Conservation (phyloP, 2,113 vertebrate genomes). For the Eublepharis macularius region DNA sequence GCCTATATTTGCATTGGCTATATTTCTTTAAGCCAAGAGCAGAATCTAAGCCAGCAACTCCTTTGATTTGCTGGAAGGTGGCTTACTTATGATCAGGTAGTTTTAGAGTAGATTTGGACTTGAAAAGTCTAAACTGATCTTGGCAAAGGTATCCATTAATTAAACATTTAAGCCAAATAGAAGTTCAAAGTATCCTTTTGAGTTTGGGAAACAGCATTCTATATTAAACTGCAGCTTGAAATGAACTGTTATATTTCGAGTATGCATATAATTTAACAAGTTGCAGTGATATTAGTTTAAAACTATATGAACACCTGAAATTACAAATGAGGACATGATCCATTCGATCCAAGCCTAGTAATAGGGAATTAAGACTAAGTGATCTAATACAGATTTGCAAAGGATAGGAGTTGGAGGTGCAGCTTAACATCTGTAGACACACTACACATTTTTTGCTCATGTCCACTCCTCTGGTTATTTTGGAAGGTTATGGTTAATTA, state of each 20-base stretch:
- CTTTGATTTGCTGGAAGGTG: too few relatives aligned
- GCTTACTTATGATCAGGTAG: too few relatives aligned
- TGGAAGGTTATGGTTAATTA: too few relatives aligned
- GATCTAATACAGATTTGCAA: too few relatives aligned
- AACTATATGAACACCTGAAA: background rate
- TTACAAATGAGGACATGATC: background rate
- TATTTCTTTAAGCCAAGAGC: too few relatives aligned
- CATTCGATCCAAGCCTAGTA: background rate
- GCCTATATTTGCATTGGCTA: too few relatives aligned
- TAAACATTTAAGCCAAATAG: slow-evolving; percentile 8
- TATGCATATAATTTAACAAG: background rate
- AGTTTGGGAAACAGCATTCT: background rate
- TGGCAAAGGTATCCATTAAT: slow-evolving; percentile 2
- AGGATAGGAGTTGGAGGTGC: too few relatives aligned
- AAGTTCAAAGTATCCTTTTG: slow-evolving; percentile 7
- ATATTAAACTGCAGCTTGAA: background rate
- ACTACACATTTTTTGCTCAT: too few relatives aligned
- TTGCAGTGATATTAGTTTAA: background rate
- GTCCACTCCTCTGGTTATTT: too few relatives aligned
- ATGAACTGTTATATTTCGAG: background rate
- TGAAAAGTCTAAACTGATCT: slow-evolving; percentile 6
- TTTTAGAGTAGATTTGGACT: too few relatives aligned
- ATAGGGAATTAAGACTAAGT: background rate
- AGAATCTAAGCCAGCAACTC: too few relatives aligned
- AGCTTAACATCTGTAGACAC: too few relatives aligned